These are phyloP conservation scores for Spicauda simplicius DNA, from an alignment of 2,888 invertebrate species.

Conservation along the genomic window DNA sequence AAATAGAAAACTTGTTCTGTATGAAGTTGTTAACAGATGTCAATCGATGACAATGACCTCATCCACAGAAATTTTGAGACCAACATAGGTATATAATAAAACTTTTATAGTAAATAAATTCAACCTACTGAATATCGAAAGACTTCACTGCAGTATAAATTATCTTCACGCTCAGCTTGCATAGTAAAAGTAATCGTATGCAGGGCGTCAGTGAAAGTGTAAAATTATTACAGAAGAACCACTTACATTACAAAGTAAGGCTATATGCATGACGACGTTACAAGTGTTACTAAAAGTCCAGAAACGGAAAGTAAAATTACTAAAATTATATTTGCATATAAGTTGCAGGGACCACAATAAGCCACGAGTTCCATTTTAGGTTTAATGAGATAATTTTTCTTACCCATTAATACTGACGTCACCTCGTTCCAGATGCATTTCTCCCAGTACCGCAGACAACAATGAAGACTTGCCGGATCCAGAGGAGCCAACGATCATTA, in stretches of 20 bases:
- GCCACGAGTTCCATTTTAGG: neutral
- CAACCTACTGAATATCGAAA: no score
- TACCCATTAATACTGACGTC: constrained; percentile 87
- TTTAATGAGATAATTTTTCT: no score
- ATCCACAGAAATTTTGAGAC: no score
- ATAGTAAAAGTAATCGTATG: constrained; percentile 10
- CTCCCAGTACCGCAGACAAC: constrained; percentile 90
- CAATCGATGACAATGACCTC: no score
- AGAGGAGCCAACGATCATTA: constrained; percentile 91
- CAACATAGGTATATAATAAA: no score
- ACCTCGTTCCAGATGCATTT: constrained; percentile 87
- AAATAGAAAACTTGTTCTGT: no score
- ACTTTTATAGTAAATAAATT: no score
- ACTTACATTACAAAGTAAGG: neutral
- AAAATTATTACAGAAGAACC: neutral
- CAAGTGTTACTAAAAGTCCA: neutral
- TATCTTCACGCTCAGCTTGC: no score
- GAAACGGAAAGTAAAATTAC: no score
- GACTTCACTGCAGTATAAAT: no score
- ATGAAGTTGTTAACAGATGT: no score
- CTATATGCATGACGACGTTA: neutral
- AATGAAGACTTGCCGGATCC: constrained; percentile 93
- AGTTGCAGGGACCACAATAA: neutral
- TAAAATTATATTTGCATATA: neutral
- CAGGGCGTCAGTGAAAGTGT: constrained; percentile 14